These are phyloP conservation scores for Troides oblongomaculatus DNA, from an alignment of 2,888 invertebrate genomes.

Conservation along the genomic window DNA sequence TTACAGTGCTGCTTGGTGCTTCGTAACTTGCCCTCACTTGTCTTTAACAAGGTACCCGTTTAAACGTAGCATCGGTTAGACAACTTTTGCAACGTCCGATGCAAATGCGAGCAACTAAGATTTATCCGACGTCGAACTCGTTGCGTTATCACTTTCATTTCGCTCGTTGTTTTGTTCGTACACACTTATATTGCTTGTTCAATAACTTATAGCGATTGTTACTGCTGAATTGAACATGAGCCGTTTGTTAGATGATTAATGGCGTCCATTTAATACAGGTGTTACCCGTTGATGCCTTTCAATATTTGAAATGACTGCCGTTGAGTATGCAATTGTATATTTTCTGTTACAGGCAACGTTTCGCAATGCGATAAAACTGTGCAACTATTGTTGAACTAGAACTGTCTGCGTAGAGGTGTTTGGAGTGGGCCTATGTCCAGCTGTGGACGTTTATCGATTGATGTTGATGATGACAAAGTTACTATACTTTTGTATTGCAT, in stretches of 20 bases:
- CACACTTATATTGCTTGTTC: conserved; percentile 16
- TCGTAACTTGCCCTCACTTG: conserved; percentile 32
- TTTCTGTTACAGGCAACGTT: background rate
- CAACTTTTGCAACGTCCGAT: conserved; percentile 34
- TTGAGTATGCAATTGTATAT: background rate
- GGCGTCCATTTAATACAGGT: conserved; percentile 7
- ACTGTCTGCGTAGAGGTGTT: too few species aligned
- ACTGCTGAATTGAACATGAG: conserved; percentile 12
- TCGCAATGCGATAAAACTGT: background rate
- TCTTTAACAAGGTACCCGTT: conserved; percentile 38
- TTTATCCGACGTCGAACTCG: conserved; percentile 33
- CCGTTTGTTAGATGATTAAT: conserved; percentile 22
- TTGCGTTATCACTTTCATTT: conserved; percentile 34
- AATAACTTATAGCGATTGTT: conserved; percentile 24
- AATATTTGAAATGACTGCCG: conserved; percentile 5
- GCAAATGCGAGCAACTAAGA: conserved; percentile 36
- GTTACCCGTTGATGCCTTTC: conserved; percentile 5
- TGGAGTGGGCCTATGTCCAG: too few species aligned
- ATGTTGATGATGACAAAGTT: conserved; percentile 19
- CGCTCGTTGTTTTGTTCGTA: conserved; percentile 23
- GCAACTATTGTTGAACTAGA: background rate
- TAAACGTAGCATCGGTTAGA: conserved; percentile 39
- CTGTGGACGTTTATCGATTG: background rate
- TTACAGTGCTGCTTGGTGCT: conserved; percentile 33
- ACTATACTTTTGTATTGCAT: conserved; percentile 18